Conservation (phyloP, 1,140 invertebrate species). For the Samia ricini region DNA sequence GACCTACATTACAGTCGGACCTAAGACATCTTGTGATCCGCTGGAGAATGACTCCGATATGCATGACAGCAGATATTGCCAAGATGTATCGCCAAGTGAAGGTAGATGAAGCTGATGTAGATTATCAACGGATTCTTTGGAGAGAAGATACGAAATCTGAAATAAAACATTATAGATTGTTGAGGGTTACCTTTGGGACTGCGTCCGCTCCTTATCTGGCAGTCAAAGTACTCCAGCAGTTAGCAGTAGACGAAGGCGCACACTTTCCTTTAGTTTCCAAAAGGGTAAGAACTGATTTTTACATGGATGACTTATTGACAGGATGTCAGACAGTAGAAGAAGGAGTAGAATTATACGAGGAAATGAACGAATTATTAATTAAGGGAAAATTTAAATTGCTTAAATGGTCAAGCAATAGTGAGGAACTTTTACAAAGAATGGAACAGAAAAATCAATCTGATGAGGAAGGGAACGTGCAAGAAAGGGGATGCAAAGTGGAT, state of each 20-base stretch:
- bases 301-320: conserved; percentile 10
- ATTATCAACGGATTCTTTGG: conserved; percentile 8
- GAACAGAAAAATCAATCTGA: not conserved
- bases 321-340: conserved; percentile 5
- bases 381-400: not conserved
- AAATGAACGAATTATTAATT: not conserved
- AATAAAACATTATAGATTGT: conserved; percentile 4
- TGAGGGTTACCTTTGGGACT: not conserved
- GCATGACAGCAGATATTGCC: conserved; percentile 6
- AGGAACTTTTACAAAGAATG: conserved; percentile 4
- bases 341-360: not conserved
- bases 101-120: not conserved
- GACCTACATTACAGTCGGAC: not conserved
- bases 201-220: conserved; percentile 2
- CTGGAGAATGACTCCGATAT: not conserved
- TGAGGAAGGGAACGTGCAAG: not conserved
- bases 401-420: conserved; percentile 7
- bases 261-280: not conserved
- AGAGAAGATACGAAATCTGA: not conserved
- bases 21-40: conserved; percentile 3
- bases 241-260: not conserved
- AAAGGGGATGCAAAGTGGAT: not conserved
- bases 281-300: not conserved
- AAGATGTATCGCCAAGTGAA: conserved; percentile 5
- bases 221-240: conserved; percentile 1